Evolutionary conservation across 1,140 invertebrate genomes (phyloP).

Genomic region (Drosophila parabipectinata): DNA sequence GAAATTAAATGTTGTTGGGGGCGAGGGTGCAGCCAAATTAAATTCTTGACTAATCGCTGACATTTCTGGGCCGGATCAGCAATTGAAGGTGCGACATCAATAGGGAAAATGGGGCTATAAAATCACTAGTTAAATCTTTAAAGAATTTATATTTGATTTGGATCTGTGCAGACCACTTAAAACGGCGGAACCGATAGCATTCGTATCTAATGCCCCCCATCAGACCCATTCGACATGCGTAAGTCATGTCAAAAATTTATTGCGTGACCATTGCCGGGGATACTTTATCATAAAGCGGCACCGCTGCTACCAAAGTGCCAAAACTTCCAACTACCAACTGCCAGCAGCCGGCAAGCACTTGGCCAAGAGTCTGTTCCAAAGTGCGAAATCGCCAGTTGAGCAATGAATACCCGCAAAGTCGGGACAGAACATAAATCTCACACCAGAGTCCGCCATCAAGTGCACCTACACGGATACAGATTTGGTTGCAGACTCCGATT

Average conservation of each 20-base stretch:
- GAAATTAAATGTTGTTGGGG: constrained; percentile 20
- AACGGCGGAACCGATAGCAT: constrained; percentile 17
- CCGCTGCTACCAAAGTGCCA: constrained; percentile 20
- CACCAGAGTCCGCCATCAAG: constrained; percentile 47
- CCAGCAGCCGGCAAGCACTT: constrained; percentile 21
- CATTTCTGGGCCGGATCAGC: constrained; percentile 50
- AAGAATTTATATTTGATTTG: constrained; percentile 10
- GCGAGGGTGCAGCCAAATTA: constrained; percentile 43
- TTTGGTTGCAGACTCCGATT: not conserved
- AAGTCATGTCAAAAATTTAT: constrained; percentile 60
- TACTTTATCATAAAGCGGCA: constrained; percentile 49
- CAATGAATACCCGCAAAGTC: constrained; percentile 49
- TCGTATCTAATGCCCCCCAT: constrained; percentile 33
- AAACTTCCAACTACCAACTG: constrained; percentile 20
- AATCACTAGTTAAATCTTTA: not conserved
- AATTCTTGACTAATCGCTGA: constrained; percentile 56
- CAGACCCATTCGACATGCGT: constrained; percentile 50
- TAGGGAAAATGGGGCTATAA: not conserved
- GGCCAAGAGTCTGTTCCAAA: constrained; percentile 40
- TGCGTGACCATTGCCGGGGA: constrained; percentile 58
- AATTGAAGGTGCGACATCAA: constrained; percentile 17
- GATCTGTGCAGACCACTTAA: constrained; percentile 12
- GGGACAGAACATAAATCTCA: constrained; percentile 61
- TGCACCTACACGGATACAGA: constrained; percentile 57
- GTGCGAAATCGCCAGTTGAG: constrained; percentile 61